A percentile compares a stretch with the other conserved stretches of the same genome.
These are phyloP conservation scores for Leptinotarsa rubiginosa DNA, from an alignment of 2,888 invertebrate genomes.

Conservation along the genomic window DNA sequence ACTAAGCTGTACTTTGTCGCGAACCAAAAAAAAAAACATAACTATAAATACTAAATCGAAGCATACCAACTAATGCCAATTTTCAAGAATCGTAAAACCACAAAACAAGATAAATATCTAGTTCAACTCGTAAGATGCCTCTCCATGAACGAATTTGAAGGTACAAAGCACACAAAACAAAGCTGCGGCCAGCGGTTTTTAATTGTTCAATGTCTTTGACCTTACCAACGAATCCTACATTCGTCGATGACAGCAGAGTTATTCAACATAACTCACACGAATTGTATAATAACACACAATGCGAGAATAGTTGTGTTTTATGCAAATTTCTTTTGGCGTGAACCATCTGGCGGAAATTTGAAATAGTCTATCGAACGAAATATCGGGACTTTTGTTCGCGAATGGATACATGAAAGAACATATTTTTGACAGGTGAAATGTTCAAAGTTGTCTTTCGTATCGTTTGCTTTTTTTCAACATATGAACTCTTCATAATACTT, in stretches of 20 bases:
- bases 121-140: neutral
- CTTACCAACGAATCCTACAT: neutral
- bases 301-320: neutral
- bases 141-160: neutral
- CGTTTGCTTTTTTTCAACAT: too few species aligned
- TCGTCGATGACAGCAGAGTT: slow-evolving; percentile 17
- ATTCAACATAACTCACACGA: neutral
- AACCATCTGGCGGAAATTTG: neutral
- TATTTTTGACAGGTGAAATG: neutral
- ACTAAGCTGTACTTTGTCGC: too few species aligned
- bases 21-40: too few species aligned
- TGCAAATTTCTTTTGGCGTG: neutral
- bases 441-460: neutral
- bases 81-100: neutral
- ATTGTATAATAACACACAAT: slow-evolving; percentile 11
- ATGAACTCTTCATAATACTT: too few species aligned
- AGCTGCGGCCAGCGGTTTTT: slow-evolving; percentile 4
- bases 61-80: too few species aligned
- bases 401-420: neutral
- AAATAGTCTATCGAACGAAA: neutral
- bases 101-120: neutral
- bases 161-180: neutral
- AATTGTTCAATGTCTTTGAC: slow-evolving; percentile 17
- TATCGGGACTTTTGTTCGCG: neutral
- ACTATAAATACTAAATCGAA: too few species aligned